These are phyloP conservation scores for Orthonyx spaldingii DNA, from an alignment of 2,113 vertebrate genomes.

Conservation along the genomic window DNA sequence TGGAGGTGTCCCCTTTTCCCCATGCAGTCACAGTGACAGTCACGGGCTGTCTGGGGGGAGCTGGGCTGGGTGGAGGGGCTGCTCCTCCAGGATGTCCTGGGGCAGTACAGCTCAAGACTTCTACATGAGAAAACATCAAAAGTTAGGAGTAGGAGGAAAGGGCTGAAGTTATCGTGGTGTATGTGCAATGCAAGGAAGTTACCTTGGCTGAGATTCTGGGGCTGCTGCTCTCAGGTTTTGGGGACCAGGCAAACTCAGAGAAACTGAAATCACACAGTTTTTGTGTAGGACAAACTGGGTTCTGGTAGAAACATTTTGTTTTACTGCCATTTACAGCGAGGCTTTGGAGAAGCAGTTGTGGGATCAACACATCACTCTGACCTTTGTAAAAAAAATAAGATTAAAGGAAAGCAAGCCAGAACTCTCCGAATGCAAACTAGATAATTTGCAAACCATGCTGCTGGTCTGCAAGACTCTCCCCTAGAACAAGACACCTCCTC, in stretches of 20 bases:
- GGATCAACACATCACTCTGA: neutral
- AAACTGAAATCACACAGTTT: neutral
- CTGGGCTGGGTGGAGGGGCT: neutral
- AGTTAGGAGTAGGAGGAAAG: neutral
- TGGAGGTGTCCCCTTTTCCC: neutral
- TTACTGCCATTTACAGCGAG: neutral
- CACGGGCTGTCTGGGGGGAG: neutral
- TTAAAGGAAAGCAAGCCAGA: neutral
- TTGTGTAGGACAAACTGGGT: neutral
- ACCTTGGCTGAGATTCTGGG: neutral
- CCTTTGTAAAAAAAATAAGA: neutral
- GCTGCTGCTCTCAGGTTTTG: neutral
- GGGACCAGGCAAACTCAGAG: neutral
- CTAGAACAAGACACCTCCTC: neutral
- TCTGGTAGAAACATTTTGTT: neutral
- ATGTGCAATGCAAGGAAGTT: neutral
- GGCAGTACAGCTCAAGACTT: neutral
- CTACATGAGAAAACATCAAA: neutral
- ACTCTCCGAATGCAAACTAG: neutral
- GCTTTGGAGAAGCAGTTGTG: neutral
- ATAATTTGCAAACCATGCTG: neutral
- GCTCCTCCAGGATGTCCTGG: neutral
- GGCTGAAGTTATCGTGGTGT: accelerated
- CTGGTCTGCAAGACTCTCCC: neutral
- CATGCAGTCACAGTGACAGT: neutral